Evolutionary conservation across 1,140 invertebrate genomes (phyloP), one percentile per base, ranked within the genome.

Genomic region (Euschistus heros): DNA sequence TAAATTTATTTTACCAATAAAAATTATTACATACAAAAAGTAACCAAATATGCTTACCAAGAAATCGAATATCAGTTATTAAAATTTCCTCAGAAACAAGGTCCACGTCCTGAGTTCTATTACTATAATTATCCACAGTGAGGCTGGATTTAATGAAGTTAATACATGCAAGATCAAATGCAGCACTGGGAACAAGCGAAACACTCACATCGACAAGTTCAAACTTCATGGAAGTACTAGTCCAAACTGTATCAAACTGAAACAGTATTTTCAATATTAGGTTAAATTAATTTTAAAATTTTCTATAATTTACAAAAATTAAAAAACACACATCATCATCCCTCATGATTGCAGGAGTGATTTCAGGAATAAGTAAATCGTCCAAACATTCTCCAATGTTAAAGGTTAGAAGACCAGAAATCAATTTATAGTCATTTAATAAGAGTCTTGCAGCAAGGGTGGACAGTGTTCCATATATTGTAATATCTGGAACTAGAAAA

Each of bases 301-400:
- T 8, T n/a, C 6, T n/a, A 54, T 5, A 52, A 54, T 54, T 54
- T 26, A 22, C 24, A 54, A 22, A 54, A 17, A 3, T 54, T 17
- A n/a, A 22, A 54, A 17, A 20, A 54, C 24, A 22, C 20, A 68
- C 57, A 37, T 65, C 65, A 20, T 65, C 50, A 24, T 52, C 47
- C 30, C 17, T 63, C 17, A 55, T 54, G 18, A 65, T 27, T 42
- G 63, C 50, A 26, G 62, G 69, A 33, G 60, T 47, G 26, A 67
- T 50, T 52, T 72, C 54, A 26, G 54, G 54, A 15, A 57, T 22
- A 14, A 24, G 68, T 33, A 77, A 76, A 70, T 91, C 88, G 66
- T 89, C 87, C 15, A 95, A 77, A 67, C 84, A 82, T 75, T 99
- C 95, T 17, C 92, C 94, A 50, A 98, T 84, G 78, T 99, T 98